Evolutionary conservation across 1,140 invertebrate species (phyloP).

Genomic region (Augochlora pura): DNA sequence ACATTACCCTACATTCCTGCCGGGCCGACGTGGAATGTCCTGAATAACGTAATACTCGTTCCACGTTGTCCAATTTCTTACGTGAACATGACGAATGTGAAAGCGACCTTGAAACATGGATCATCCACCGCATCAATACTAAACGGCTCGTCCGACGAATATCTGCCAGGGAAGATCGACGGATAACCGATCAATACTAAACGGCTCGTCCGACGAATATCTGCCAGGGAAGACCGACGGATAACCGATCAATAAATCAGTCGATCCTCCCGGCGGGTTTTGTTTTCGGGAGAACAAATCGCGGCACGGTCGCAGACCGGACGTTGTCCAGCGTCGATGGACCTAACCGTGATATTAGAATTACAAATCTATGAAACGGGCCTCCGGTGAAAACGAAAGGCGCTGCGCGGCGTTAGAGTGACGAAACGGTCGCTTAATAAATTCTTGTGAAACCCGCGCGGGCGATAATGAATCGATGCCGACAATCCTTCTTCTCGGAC

Average conservation of each 20-base stretch:
- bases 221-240: conserved; percentile 1
- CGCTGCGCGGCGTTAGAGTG: neutral
- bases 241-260: neutral
- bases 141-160: conserved; percentile 20
- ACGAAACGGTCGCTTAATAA: conserved; percentile 3
- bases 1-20: conserved; percentile 40
- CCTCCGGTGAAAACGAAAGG: neutral
- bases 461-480: neutral
- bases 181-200: conserved; percentile 9
- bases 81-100: conserved; percentile 60
- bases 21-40: conserved; percentile 22
- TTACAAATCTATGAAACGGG: neutral
- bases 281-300: neutral
- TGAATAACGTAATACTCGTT: conserved; percentile 52
- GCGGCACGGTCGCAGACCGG: no score
- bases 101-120: conserved; percentile 61
- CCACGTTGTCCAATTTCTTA: conserved; percentile 54
- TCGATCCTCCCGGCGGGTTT: neutral
- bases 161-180: no score
- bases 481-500: no score
- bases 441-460: neutral
- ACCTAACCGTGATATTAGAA: neutral
- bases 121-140: conserved; percentile 49
- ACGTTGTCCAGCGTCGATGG: no score
- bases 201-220: conserved; percentile 20